Percentiles rank a stretch among this genome's conserved stretches.
Conservation (phyloP, 1,140 invertebrate genomes). For the Drosophila orena region DNA sequence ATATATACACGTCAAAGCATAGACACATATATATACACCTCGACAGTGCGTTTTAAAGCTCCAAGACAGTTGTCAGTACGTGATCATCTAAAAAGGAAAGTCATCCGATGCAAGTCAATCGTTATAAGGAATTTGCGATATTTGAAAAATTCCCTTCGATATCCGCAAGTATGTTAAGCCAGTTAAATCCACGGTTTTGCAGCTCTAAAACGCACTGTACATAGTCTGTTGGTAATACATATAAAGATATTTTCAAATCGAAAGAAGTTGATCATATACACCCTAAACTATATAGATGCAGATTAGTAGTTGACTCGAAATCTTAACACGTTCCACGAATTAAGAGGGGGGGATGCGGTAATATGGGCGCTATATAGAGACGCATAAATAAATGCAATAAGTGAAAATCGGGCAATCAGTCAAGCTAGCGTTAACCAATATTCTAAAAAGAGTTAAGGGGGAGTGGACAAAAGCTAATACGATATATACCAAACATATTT, state of each 20-base stretch:
- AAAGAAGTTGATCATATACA: constrained; percentile 53
- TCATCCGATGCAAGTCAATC: constrained; percentile 24
- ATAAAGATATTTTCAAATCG: constrained; percentile 52
- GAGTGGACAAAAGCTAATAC: constrained; percentile 22
- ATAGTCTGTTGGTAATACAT: constrained; percentile 64
- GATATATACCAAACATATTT: constrained; percentile 57
- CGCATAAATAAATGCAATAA: constrained; percentile 52
- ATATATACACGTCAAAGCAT: constrained; percentile 28
- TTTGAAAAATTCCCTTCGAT: constrained; percentile 5
- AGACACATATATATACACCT: constrained; percentile 40
- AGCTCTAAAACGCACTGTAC: constrained; percentile 31
- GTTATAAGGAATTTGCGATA: constrained; percentile 12
- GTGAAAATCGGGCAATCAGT: constrained; percentile 70
- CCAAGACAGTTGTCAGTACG: background rate
- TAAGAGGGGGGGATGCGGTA: constrained; percentile 12
- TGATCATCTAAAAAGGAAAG: constrained; percentile 19
- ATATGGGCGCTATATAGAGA: constrained; percentile 19
- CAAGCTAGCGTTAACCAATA: constrained; percentile 64
- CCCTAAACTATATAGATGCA: constrained; percentile 28
- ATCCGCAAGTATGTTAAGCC: constrained; percentile 33
- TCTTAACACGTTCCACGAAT: constrained; percentile 54
- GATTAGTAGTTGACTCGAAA: constrained; percentile 48
- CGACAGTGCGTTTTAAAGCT: constrained; percentile 39
- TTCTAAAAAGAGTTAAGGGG: constrained; percentile 47
- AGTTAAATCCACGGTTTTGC: background rate